Percentiles rank a stretch among this genome's conserved stretches.
These are phyloP conservation scores for Ginglymostoma cirratum DNA, from an alignment of 2,113 vertebrate genomes.

Conservation along the genomic window DNA sequence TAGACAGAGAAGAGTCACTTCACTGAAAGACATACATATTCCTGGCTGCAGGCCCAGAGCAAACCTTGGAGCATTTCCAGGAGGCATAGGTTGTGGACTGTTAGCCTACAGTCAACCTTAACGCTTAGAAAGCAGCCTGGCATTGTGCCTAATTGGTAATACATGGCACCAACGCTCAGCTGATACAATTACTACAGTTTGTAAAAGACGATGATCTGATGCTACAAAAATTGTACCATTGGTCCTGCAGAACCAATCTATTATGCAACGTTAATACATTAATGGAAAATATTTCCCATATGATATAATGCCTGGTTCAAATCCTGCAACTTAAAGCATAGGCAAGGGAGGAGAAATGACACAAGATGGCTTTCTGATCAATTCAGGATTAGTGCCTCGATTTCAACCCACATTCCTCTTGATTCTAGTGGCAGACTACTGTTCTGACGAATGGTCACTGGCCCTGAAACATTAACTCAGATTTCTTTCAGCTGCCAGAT, in stretches of 20 bases:
- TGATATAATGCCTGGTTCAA: not conserved
- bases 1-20: slow-evolving; percentile 23
- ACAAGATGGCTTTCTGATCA: not conserved
- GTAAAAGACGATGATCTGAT: not conserved
- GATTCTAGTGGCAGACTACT: not conserved
- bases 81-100: not conserved
- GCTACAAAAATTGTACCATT: not conserved
- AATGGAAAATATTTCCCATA: not conserved
- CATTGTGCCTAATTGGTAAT: not conserved
- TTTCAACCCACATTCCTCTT: not conserved
- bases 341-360: not conserved
- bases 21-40: not conserved
- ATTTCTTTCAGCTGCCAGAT: no score
- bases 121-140: slow-evolving; percentile 25
- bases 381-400: not conserved
- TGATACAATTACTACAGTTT: slow-evolving; percentile 14
- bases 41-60: not conserved
- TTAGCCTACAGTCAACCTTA: not conserved
- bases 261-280: not conserved
- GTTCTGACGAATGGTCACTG: not conserved
- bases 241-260: not conserved
- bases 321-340: not conserved
- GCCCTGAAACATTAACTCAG: no score
- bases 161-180: not conserved
- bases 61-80: slow-evolving; percentile 27